Conservation (phyloP, 2,888 invertebrate species). For the Mesorhabditis belari region DNA sequence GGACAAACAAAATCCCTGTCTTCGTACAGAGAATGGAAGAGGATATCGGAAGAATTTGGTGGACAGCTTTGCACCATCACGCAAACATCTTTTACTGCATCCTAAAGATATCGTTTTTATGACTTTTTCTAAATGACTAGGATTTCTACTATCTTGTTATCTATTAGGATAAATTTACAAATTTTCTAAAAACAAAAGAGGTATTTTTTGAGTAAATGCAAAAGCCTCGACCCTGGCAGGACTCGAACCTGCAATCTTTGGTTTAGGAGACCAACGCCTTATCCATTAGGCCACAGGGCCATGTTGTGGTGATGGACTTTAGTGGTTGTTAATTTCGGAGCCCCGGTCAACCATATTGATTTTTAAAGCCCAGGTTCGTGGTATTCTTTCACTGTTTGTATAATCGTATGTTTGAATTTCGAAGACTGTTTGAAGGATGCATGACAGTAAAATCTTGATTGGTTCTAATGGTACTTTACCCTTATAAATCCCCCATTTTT, state of each 20-base stretch:
- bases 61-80: not conserved
- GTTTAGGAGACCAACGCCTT: slow-evolving; percentile 45
- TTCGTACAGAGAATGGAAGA: slow-evolving; percentile 20
- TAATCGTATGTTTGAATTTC: no score
- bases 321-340: not conserved
- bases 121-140: not conserved
- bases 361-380: no score
- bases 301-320: not conserved
- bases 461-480: no score
- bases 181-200: no score
- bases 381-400: no score
- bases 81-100: not conserved
- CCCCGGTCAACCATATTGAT: no score
- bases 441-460: no score
- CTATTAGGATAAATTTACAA: not conserved
- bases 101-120: no score
- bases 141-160: no score
- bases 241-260: slow-evolving; percentile 36
- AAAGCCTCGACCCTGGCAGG: slow-evolving; percentile 22
- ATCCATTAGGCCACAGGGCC: slow-evolving; percentile 40
- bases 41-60: slow-evolving; percentile 3
- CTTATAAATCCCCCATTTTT: no score
- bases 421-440: no score
- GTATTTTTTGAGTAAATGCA: no score
- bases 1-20: slow-evolving; percentile 23